Evolutionary conservation across 1,140 invertebrate species (phyloP), one percentile per base, ranked within the genome.

Genomic region (Drosophila sechellia): DNA sequence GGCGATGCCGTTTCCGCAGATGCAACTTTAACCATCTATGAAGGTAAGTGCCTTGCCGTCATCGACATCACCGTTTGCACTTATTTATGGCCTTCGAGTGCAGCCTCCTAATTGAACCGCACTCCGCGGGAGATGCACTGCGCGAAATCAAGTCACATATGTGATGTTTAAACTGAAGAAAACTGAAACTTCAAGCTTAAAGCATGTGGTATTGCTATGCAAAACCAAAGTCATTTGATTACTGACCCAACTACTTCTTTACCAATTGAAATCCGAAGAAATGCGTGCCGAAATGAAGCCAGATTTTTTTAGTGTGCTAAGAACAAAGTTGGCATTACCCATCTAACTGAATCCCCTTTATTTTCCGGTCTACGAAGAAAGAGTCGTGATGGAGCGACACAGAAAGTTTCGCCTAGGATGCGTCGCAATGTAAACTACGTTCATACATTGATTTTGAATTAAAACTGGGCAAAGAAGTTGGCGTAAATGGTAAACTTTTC

Each of bases 1-100:
- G 98, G 98, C 2, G 98, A 98, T 93, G 97, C 97, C 12, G 98
- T 99, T 59, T 95, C 95, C 69, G 97, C 98, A 40, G 95, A 96
- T 74, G 98, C 98, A 25, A 96, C 95, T 40, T 95, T 99, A 66
- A 95, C 94, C 53, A 97, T 99, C 63, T 96, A 98, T 93, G 95
- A 97, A 94, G 95, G 97, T 98, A 84, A 87, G 84, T 87, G 83
- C 65, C 48, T 72, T 61, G 55, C 64, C 68, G 53, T 70, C 68
- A 70, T 42, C 68, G 50, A n/a, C 59, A 63, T 63, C 49, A 45
- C 34, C 37, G 43, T 56, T 13, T 68, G 42, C 50, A 55, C 49
- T 68, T 70, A 70, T 68, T 70, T 70, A 70, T 70, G 49, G 64
- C 64, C 40, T 17, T 54, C 22, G 53, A 70, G 50, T 57, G 52